Percentiles rank a stretch among this genome's conserved stretches.
phyloP scores from a whole-genome alignment of 1,140 invertebrate genomes.

The Drosophila arawakana region DNA sequence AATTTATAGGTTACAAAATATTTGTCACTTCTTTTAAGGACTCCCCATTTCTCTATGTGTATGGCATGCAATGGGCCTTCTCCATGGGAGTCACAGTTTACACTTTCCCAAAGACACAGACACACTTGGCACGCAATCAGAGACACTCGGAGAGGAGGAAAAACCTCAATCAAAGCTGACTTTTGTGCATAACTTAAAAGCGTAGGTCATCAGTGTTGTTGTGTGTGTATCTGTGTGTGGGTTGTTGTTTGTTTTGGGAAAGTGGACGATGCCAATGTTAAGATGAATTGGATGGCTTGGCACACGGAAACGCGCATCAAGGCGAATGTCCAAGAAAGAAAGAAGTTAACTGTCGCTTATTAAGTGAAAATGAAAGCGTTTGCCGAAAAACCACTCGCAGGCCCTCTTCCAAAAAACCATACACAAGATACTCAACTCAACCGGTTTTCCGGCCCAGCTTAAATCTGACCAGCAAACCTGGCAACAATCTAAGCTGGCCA shows the following conservation, averaged over 20 bases:
- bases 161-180: slow-evolving; percentile 78
- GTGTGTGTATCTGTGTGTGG: slow-evolving; percentile 30
- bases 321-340: slow-evolving; percentile 57
- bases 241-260: slow-evolving; percentile 75
- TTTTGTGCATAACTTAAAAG: slow-evolving; percentile 74
- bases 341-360: slow-evolving; percentile 81
- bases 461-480: slow-evolving; percentile 19
- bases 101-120: slow-evolving; percentile 71
- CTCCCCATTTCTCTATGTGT: no score
- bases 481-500: slow-evolving; percentile 12
- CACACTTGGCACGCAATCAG: slow-evolving; percentile 63
- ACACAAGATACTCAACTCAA: slow-evolving; percentile 36
- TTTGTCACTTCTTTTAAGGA: no score
- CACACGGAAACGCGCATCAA: slow-evolving; percentile 80
- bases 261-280: slow-evolving; percentile 64
- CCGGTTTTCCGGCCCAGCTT: slow-evolving; percentile 57
- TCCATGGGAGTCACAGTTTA: slow-evolving; percentile 72
- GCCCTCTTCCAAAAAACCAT: slow-evolving; percentile 27
- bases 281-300: slow-evolving; percentile 64
- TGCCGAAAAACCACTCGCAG: slow-evolving; percentile 58
- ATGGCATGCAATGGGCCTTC: slow-evolving; percentile 42
- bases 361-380: slow-evolving; percentile 83
- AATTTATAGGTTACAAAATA: no score
- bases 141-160: slow-evolving; percentile 47
- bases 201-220: slow-evolving; percentile 68